Evolutionary conservation across 2,797 vertebrate species (phyloP).

Genomic region (Macroramphosus scolopax): DNA sequence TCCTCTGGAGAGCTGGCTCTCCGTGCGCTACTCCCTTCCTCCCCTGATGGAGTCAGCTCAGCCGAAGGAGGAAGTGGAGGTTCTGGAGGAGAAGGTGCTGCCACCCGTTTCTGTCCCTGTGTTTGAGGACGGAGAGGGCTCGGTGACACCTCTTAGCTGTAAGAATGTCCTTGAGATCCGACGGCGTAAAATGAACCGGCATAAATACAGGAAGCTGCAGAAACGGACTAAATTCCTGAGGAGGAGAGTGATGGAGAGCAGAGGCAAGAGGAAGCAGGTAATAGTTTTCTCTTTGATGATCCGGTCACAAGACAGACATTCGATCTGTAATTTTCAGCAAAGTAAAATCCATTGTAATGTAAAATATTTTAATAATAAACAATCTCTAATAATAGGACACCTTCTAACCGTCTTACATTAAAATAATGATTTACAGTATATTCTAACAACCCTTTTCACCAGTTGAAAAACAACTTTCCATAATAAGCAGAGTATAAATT

Average conservation of each 20-base stretch:
- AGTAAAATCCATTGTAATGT: no score
- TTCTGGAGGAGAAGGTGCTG: slow-evolving; percentile 66
- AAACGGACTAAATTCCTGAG: slow-evolving; percentile 85
- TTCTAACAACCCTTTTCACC: no score
- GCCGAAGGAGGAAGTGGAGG: slow-evolving; percentile 28
- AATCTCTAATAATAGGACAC: no score
- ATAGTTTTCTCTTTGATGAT: no score
- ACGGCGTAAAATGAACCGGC: slow-evolving; percentile 91
- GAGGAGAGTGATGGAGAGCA: slow-evolving; percentile 75
- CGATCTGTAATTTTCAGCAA: no score
- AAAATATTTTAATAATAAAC: no score
- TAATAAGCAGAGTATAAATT: no score
- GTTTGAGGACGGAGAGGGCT: slow-evolving; percentile 53
- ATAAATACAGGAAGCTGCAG: slow-evolving; percentile 90
- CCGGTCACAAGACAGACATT: no score
- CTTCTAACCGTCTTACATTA: no score
- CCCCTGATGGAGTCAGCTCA: slow-evolving; percentile 50
- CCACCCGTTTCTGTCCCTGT: slow-evolving; percentile 58
- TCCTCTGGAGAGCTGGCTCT: slow-evolving; percentile 92
- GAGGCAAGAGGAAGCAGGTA: slow-evolving; percentile 87
- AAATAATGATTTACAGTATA: no score
- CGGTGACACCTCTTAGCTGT: slow-evolving; percentile 70
- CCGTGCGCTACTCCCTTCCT: slow-evolving; percentile 82
- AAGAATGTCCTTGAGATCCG: slow-evolving; percentile 90
- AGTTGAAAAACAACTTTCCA: no score